Percentiles rank a stretch among this genome's conserved stretches.
Evolutionary conservation across 1,140 invertebrate genomes (phyloP).

Genomic region (Elymnias hypermnestra): DNA sequence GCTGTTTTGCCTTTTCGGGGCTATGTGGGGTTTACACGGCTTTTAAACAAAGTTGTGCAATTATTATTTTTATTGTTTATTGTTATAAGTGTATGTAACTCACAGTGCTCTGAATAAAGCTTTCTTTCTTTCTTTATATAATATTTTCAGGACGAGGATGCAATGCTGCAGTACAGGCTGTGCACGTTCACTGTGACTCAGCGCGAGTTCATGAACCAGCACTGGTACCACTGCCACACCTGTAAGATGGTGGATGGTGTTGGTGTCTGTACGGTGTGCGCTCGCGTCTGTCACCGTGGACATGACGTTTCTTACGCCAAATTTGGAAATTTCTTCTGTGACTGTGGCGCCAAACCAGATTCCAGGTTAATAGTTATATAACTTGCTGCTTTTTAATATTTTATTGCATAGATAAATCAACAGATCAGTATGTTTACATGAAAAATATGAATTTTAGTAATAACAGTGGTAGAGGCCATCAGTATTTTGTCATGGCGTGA

Average conservation of each 20-base stretch:
- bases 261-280: conserved; percentile 98
- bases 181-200: conserved; percentile 98
- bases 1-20: too few relatives aligned
- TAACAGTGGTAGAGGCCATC: too few relatives aligned
- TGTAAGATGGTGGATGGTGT: conserved; percentile 99
- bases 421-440: too few relatives aligned
- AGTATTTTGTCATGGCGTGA: too few relatives aligned
- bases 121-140: not conserved
- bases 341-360: conserved; percentile 98
- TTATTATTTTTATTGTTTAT: not conserved
- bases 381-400: too few relatives aligned
- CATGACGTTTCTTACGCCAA: conserved; percentile 99
- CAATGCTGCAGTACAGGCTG: conserved; percentile 91
- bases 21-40: too few relatives aligned
- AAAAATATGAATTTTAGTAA: too few relatives aligned
- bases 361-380: too few relatives aligned
- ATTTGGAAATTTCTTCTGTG: conserved; percentile 99
- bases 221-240: conserved; percentile 98
- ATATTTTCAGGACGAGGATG: conserved; percentile 89
- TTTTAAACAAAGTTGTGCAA: too few relatives aligned
- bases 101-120: too few relatives aligned
- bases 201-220: conserved; percentile 99
- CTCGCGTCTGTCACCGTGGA: conserved; percentile 95
- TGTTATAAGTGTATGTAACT: too few relatives aligned
- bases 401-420: too few relatives aligned